A percentile compares a stretch with the other conserved stretches of the same genome.
Evolutionary conservation across 2,888 invertebrate species (phyloP).

Genomic region (Sialis lutaria): DNA sequence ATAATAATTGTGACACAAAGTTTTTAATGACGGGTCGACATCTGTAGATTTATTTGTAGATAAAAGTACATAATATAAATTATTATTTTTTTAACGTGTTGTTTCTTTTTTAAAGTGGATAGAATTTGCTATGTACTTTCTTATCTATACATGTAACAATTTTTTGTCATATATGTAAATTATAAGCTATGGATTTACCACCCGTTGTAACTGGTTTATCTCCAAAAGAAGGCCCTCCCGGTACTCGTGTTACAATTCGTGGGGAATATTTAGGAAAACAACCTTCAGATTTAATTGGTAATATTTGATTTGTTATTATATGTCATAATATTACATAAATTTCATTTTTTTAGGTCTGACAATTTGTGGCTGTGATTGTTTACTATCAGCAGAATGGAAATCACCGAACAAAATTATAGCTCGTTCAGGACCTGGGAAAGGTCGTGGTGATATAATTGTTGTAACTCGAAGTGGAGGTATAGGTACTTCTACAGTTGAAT

Average conservation of each 20-base stretch:
- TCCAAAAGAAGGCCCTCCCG: slow-evolving; percentile 96
- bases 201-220: slow-evolving; percentile 93
- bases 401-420: slow-evolving; percentile 94
- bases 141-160: too few species aligned
- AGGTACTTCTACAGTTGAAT: slow-evolving; percentile 80
- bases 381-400: slow-evolving; percentile 94
- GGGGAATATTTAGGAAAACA: slow-evolving; percentile 88
- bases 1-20: too few species aligned
- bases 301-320: slow-evolving; percentile 9
- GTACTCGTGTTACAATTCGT: slow-evolving; percentile 84
- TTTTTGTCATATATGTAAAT: background rate
- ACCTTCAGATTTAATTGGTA: slow-evolving; percentile 73
- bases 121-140: too few species aligned
- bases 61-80: too few species aligned
- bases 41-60: too few species aligned
- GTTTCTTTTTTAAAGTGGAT: too few species aligned
- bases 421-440: slow-evolving; percentile 81
- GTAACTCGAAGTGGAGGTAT: slow-evolving; percentile 72
- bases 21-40: too few species aligned
- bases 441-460: slow-evolving; percentile 80
- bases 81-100: too few species aligned
- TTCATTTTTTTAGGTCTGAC: slow-evolving; percentile 49
- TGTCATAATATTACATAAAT: background rate
- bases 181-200: slow-evolving; percentile 42
- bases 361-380: slow-evolving; percentile 91